Evolutionary conservation across 2,797 vertebrate species (phyloP).

Genomic region (Arrhamphus sclerolepis): DNA sequence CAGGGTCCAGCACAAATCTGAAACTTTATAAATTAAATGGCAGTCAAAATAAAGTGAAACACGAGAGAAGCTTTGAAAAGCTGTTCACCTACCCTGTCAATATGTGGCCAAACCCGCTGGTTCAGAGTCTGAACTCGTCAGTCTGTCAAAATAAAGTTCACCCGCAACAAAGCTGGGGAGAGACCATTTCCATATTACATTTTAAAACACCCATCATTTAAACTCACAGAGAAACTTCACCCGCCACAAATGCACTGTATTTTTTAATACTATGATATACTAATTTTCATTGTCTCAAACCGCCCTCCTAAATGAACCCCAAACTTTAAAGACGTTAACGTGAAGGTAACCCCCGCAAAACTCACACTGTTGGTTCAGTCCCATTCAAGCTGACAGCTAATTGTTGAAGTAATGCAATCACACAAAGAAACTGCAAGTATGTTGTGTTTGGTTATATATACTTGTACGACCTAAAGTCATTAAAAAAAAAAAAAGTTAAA

Average conservation of each 20-base stretch:
- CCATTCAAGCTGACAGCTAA: not conserved
- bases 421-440: too few relatives aligned
- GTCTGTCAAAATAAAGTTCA: conserved; percentile 30
- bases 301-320: fast-evolving
- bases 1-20: not conserved
- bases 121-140: fast-evolving
- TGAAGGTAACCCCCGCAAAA: conserved; percentile 9
- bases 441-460: too few relatives aligned
- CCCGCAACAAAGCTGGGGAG: not conserved
- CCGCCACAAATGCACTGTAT: fast-evolving
- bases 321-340: not conserved
- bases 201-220: not conserved
- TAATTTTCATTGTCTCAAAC: not conserved
- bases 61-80: not conserved
- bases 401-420: too few relatives aligned
- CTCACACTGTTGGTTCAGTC: conserved; percentile 63
- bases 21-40: fast-evolving
- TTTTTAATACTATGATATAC: fast-evolving
- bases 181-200: conserved; percentile 33
- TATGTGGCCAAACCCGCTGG: not conserved
- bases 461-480: too few relatives aligned
- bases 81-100: conserved; percentile 18
- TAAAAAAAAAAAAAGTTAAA: too few relatives aligned
- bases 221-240: fast-evolving
- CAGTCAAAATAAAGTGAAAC: not conserved